A percentile compares a stretch with the other conserved stretches of the same genome.
These are phyloP conservation scores for Monochamus alternatus DNA, from an alignment of 2,888 invertebrate species.

Conservation along the genomic window DNA sequence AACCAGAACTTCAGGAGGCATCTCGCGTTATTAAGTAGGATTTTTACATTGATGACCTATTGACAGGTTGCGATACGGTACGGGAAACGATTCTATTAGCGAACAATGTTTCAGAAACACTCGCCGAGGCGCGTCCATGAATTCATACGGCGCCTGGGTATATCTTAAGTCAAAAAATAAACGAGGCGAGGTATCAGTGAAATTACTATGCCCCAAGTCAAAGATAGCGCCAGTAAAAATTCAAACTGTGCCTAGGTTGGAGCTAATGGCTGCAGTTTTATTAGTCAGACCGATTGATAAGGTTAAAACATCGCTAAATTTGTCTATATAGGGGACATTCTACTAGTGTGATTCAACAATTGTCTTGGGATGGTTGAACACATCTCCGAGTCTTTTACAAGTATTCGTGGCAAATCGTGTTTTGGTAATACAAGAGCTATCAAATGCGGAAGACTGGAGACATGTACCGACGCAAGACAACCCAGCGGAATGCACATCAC, in stretches of 20 bases:
- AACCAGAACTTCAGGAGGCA: slow-evolving; percentile 8
- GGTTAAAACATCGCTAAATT: no score
- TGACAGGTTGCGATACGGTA: slow-evolving; percentile 10
- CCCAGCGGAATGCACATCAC: slow-evolving; percentile 48
- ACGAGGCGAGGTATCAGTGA: neutral
- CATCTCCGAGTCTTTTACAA: no score
- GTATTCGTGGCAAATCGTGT: no score
- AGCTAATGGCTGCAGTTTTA: no score
- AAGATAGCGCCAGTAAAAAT: neutral
- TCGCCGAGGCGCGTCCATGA: neutral
- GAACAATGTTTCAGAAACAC: slow-evolving; percentile 15
- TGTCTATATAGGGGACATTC: no score
- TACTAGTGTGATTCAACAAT: no score
- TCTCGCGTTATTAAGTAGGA: neutral
- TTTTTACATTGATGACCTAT: slow-evolving; percentile 36
- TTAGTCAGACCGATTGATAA: no score
- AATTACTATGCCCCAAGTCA: neutral
- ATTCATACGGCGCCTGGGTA: neutral
- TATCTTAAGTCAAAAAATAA: neutral
- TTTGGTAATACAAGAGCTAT: no score
- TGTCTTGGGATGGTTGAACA: no score
- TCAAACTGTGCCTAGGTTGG: no score
- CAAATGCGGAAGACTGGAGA: slow-evolving; percentile 42
- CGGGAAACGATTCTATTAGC: slow-evolving; percentile 1
- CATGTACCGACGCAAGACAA: slow-evolving; percentile 43